phyloP scores from a whole-genome alignment of 2,113 vertebrate species.

The Cochlearius cochlearius region DNA sequence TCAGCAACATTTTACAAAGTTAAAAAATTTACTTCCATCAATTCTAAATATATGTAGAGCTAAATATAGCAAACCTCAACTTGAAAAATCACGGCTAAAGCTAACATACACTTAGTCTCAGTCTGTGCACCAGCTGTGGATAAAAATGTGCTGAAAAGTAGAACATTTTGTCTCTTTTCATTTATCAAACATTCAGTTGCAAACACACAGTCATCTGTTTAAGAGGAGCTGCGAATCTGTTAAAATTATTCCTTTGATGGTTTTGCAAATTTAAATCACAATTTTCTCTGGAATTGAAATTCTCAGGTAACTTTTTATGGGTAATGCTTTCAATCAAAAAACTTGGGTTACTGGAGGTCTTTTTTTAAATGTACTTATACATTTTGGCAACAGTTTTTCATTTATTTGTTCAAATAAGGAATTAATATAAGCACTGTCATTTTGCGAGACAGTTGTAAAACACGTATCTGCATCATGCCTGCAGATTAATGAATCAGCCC shows the following conservation, averaged over 20 bases:
- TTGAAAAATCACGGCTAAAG: slow-evolving; percentile 79
- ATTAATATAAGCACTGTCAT: not conserved
- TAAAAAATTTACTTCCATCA: slow-evolving; percentile 71
- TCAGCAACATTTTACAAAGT: slow-evolving; percentile 67
- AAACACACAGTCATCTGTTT: slow-evolving; percentile 70
- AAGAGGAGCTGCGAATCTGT: slow-evolving; percentile 61
- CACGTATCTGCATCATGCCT: not conserved
- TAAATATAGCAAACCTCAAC: slow-evolving; percentile 80
- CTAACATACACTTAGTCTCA: slow-evolving; percentile 77
- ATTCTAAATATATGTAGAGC: slow-evolving; percentile 72
- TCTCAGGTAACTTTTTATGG: slow-evolving; percentile 39
- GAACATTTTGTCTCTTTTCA: slow-evolving; percentile 82
- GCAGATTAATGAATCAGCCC: not conserved
- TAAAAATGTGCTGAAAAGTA: slow-evolving; percentile 83
- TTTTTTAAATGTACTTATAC: not conserved
- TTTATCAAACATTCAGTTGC: slow-evolving; percentile 76
- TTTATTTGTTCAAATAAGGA: not conserved
- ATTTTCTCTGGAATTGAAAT: slow-evolving; percentile 4
- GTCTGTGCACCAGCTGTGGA: slow-evolving; percentile 82
- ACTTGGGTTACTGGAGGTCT: not conserved
- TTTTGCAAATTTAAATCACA: slow-evolving; percentile 37
- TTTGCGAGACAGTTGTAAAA: not conserved
- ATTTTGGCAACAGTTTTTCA: not conserved
- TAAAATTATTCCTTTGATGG: slow-evolving; percentile 66
- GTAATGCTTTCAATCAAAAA: not conserved